Base-by-base conservation (phyloP, 2,797 vertebrate genomes). In the Tapera naevia region DNA sequence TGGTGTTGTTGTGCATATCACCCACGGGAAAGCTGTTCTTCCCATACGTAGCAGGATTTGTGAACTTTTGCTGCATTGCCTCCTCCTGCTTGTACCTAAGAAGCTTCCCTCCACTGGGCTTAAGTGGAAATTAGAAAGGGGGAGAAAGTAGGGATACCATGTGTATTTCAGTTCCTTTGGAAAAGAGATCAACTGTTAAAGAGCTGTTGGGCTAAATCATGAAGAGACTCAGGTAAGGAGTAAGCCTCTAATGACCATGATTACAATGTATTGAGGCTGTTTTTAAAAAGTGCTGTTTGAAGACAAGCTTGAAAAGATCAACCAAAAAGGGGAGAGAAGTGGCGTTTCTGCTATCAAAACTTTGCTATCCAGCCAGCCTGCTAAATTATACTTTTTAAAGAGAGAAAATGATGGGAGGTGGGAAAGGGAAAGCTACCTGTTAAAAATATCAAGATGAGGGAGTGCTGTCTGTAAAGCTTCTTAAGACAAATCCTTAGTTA, bases 341-440 rank as follows among this genome's bases (percentile, higher is more conserved):
- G 67, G 60, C 5, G 5, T 81, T 95, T 91, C 71, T 94, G 30
- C 74, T 80, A 43, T 28, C 64, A 51, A 75, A 69, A 48, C 51
- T 57, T 73, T 53, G 50, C 70, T 82, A 25, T 86, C 67, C 85
- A 93, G 43, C 82, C 76, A 60, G 33, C 53, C 76, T 76, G 85
- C 71, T 93, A 83, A 91, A 88, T 48, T 92, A 76, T 87, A 32
- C 87, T 81, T 94, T 72, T 87, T 78, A 83, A 92, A 96, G 88
- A 67, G 27, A 69, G 60, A 61, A 93, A 45, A 30, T 81, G 58
- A 56, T 71, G 14, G 64, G 48, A 37, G 32, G 18, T 21, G 17
- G 66, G 10, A 24, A 27, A 23, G 19, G 43, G 60, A 74, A 64
- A 90, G n/a, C 80, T 96, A 93, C 88, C 91, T 94, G 81, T 91